Conservation (phyloP, 2,113 vertebrate species). For the Serilophus lunatus region DNA sequence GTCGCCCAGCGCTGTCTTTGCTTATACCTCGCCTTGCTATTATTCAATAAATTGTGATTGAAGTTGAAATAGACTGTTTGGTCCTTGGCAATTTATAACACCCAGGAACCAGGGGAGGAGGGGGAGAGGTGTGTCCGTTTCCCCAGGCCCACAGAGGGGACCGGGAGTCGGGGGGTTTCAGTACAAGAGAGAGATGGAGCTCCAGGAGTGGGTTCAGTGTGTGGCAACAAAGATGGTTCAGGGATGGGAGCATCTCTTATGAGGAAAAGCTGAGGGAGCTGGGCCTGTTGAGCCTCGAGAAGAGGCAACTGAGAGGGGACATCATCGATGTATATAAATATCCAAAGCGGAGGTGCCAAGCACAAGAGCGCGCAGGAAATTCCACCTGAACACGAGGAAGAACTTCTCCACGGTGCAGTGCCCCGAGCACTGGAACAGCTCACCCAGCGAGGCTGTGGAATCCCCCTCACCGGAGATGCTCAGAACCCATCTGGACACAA, state of each 20-base stretch:
- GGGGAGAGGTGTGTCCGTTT: not conserved
- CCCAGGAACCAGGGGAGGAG: not conserved
- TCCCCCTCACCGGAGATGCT: no score
- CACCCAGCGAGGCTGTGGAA: not conserved
- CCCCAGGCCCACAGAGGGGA: not conserved
- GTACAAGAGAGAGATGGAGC: not conserved
- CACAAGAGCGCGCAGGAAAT: not conserved
- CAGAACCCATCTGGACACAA: not conserved
- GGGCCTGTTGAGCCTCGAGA: not conserved
- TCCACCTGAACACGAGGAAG: not conserved
- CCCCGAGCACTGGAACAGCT: not conserved
- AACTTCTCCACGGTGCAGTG: not conserved
- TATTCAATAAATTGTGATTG: no score
- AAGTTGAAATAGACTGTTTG: no score
- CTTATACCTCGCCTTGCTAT: no score
- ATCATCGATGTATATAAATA: not conserved
- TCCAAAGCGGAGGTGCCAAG: not conserved
- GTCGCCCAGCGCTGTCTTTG: no score
- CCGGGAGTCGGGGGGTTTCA: no score
- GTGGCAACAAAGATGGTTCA: not conserved
- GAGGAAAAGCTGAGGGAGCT: not conserved
- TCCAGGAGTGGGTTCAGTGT: accelerated
- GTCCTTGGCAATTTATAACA: no score
- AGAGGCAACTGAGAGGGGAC: not conserved
- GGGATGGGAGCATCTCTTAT: not conserved